phyloP scores from a whole-genome alignment of 1,140 invertebrate species.

The Leptonema lineaticorne region DNA sequence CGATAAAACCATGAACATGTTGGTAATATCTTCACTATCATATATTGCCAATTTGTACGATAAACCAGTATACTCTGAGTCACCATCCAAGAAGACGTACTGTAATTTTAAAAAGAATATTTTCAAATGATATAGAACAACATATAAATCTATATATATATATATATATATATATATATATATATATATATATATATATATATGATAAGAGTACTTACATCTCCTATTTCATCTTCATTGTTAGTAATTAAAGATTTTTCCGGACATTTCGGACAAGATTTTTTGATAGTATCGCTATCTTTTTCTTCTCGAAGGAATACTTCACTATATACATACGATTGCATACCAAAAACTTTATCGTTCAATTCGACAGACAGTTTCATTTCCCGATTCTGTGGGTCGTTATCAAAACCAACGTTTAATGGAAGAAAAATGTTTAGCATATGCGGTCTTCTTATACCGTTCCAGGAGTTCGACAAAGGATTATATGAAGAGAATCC shows the following conservation, averaged over 20 bases:
- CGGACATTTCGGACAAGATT: conserved; percentile 44
- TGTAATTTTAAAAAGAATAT: conserved; percentile 27
- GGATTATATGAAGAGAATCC: conserved; percentile 49
- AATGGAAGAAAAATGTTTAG: conserved; percentile 45
- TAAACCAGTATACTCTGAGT: conserved; percentile 45
- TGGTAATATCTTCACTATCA: conserved; percentile 45
- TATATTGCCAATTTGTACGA: conserved; percentile 42
- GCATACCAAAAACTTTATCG: conserved; percentile 44
- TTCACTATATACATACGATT: conserved; percentile 43
- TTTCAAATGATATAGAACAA: neutral
- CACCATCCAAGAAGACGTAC: conserved; percentile 39
- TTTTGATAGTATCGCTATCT: conserved; percentile 36
- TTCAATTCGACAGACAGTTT: conserved; percentile 35
- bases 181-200: no score
- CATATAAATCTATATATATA: neutral
- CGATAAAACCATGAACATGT: no score
- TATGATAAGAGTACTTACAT: conserved; percentile 37
- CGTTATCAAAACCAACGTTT: conserved; percentile 24
- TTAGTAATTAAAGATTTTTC: conserved; percentile 43
- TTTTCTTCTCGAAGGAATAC: conserved; percentile 45
- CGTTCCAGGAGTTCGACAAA: conserved; percentile 46
- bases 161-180: no score
- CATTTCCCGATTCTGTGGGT: neutral
- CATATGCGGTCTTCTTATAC: conserved; percentile 43
- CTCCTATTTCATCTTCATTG: conserved; percentile 42